phyloP scores from a whole-genome alignment of 2,888 invertebrate species.

The Metopia argyrocephala region DNA sequence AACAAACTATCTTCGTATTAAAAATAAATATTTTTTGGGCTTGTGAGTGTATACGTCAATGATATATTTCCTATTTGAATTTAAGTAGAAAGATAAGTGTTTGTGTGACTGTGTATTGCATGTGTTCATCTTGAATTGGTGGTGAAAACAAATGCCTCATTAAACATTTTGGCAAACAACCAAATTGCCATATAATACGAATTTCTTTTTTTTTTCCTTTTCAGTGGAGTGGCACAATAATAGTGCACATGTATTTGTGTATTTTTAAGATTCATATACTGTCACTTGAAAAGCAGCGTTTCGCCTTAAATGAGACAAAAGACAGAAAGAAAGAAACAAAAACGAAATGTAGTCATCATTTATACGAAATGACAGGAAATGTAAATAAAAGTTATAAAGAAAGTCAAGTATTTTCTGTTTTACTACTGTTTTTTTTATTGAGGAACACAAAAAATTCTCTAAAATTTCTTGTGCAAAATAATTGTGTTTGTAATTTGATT shows the following conservation, averaged over 20 bases:
- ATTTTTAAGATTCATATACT: background rate
- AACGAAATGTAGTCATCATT: conserved; percentile 36
- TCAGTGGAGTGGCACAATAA: background rate
- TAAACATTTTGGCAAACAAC: conserved; percentile 63
- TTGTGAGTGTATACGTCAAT: background rate
- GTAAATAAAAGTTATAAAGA: conserved; percentile 50
- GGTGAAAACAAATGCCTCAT: conserved; percentile 65
- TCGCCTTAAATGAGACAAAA: background rate
- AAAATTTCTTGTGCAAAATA: conserved; percentile 34
- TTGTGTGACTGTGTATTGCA: conserved; percentile 16
- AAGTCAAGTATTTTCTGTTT: conserved; percentile 39
- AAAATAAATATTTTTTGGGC: background rate
- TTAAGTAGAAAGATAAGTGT: background rate
- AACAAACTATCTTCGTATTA: background rate
- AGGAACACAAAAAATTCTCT: background rate
- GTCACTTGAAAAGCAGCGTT: background rate
- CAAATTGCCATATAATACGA: conserved; percentile 51
- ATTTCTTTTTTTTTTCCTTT: background rate
- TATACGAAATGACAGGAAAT: conserved; percentile 46
- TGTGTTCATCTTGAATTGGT: conserved; percentile 54
- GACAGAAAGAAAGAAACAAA: background rate
- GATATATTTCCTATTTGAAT: background rate
- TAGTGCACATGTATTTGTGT: background rate
- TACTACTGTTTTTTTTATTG: background rate
- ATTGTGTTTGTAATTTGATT: conserved; percentile 63